These are phyloP conservation scores for Aphrocallistes beatrix DNA, from an alignment of 37 sponge, comb jelly and placozoan genomes.

Conservation along the genomic window DNA sequence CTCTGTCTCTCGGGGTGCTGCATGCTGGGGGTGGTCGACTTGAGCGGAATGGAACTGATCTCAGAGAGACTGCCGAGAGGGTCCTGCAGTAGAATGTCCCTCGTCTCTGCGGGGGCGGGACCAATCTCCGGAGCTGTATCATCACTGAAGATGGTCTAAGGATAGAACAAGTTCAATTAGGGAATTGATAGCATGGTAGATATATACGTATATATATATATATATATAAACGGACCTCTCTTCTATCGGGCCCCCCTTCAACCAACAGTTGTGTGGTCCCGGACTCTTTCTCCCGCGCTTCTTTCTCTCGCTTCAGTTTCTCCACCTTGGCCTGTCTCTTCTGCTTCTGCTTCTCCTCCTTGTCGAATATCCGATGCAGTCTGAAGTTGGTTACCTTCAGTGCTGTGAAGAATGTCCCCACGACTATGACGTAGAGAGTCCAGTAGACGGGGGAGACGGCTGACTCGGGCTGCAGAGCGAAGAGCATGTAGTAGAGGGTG, in stretches of 20 bases:
- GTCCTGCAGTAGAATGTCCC: neutral
- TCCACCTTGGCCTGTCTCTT: neutral
- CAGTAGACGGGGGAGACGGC: neutral
- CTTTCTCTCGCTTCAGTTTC: neutral
- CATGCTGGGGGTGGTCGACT: neutral
- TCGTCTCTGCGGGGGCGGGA: neutral
- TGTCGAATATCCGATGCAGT: neutral
- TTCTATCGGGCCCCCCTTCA: neutral
- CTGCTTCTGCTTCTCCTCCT: neutral
- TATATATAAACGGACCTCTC: neutral
- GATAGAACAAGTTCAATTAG: neutral
- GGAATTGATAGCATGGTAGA: neutral
- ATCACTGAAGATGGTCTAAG: neutral
- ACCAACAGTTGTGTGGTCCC: neutral
- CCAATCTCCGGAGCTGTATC: neutral
- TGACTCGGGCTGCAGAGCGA: neutral
- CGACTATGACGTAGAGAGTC: neutral
- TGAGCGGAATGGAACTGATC: neutral
- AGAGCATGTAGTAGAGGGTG: neutral
- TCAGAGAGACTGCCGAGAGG: neutral
- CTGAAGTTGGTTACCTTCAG: neutral
- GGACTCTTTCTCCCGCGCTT: neutral
- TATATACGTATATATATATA: neutral
- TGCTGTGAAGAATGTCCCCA: neutral
- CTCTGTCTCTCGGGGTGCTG: slow-evolving; percentile 4